phyloP scores from a whole-genome alignment of 1,140 invertebrate species.

The Apis dorsata region DNA sequence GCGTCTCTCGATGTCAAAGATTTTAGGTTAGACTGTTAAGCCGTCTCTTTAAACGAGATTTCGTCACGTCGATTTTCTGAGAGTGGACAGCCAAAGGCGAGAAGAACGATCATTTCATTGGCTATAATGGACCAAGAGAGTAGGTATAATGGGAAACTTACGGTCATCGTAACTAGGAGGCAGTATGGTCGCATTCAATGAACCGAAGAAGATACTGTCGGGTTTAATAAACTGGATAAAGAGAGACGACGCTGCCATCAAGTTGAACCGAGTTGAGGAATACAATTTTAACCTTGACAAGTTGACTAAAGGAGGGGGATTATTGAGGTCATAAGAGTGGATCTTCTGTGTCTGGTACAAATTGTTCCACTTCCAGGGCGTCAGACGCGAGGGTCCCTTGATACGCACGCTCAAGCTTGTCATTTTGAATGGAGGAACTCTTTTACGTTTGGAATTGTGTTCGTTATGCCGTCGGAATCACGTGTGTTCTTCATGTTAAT shows the following conservation, averaged over 20 bases:
- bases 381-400: slow-evolving; percentile 13
- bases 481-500: not conserved
- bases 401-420: slow-evolving; percentile 26
- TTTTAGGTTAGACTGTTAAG: not conserved
- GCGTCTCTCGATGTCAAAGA: not conserved
- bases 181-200: slow-evolving; percentile 13
- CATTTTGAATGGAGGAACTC: slow-evolving; percentile 21
- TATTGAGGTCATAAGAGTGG: slow-evolving; percentile 53
- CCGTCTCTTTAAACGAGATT: not conserved
- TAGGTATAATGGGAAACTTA: slow-evolving; percentile 16
- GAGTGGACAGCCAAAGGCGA: not conserved
- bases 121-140: not conserved
- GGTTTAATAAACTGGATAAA: not conserved
- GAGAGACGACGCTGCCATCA: not conserved
- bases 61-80: slow-evolving; percentile 7
- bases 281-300: slow-evolving; percentile 49
- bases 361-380: slow-evolving; percentile 41
- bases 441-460: not conserved
- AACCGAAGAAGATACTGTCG: not conserved
- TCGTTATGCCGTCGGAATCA: slow-evolving; percentile 11
- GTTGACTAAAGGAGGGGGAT: slow-evolving; percentile 33
- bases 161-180: slow-evolving; percentile 16
- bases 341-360: slow-evolving; percentile 45
- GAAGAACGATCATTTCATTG: slow-evolving; percentile 27
- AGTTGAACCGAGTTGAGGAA: not conserved